Evolutionary conservation across 2,797 vertebrate genomes (phyloP).

Genomic region (Lophius americanus): DNA sequence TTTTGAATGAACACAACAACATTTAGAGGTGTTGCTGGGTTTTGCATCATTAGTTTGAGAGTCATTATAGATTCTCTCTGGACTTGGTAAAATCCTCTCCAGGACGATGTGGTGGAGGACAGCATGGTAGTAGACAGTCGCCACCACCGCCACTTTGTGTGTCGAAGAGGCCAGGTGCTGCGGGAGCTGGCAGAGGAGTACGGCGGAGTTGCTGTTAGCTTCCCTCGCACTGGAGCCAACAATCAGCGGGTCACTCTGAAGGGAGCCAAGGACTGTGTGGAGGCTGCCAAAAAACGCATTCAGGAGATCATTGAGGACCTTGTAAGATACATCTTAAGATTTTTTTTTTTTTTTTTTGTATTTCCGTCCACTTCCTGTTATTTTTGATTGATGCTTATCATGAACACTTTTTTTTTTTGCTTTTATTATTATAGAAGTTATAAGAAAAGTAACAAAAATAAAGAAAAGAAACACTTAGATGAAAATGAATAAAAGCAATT

Average conservation of each 20-base stretch:
- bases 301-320: conserved; percentile 84
- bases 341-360: too few species aligned
- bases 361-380: background rate
- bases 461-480: background rate
- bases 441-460: too few species aligned
- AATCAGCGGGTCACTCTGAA: conserved; percentile 84
- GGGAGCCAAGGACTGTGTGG: conserved; percentile 86
- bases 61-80: background rate
- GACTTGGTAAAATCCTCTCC: background rate
- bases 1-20: too few species aligned
- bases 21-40: too few species aligned
- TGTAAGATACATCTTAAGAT: conserved; percentile 51
- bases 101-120: conserved; percentile 87
- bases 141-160: conserved; percentile 85
- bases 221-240: conserved; percentile 83
- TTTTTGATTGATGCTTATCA: too few species aligned
- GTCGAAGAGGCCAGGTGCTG: conserved; percentile 83
- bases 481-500: background rate
- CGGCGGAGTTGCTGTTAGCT: conserved; percentile 85
- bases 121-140: conserved; percentile 82
- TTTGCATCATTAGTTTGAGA: too few species aligned
- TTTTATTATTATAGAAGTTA: too few species aligned
- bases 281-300: conserved; percentile 84
- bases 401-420: too few species aligned
- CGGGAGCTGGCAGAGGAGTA: conserved; percentile 85